Conservation (phyloP, 2,113 vertebrate species). For the Chiloscyllium plagiosum region DNA sequence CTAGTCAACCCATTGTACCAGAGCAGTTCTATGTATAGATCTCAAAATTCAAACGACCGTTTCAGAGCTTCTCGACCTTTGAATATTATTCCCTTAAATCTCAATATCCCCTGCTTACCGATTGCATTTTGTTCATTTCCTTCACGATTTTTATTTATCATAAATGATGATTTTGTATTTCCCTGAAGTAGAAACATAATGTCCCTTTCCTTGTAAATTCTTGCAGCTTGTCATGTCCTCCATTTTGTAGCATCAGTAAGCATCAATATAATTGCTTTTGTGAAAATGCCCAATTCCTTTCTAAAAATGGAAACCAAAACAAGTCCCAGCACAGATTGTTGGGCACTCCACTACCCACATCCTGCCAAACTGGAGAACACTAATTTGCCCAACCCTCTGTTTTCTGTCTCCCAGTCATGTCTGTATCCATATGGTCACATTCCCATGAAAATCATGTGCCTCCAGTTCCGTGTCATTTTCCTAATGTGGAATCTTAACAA, state of each 20-base stretch:
- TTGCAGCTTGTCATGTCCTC: not conserved
- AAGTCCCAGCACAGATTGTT: not conserved
- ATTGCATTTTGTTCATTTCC: not conserved
- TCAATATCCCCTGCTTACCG: not conserved
- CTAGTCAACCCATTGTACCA: not conserved
- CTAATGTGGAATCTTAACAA: not conserved
- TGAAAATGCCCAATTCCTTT: not conserved
- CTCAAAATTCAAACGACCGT: not conserved
- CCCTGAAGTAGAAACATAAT: not conserved
- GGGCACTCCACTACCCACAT: not conserved
- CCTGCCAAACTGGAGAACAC: not conserved
- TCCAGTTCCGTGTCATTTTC: not conserved
- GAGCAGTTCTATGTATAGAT: not conserved
- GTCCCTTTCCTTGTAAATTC: not conserved
- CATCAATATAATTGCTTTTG: not conserved
- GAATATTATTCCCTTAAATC: not conserved
- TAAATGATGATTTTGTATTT: not conserved
- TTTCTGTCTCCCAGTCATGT: not conserved
- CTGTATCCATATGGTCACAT: not conserved
- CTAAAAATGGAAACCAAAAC: not conserved
- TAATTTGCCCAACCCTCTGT: not conserved
- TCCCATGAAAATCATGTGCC: not conserved
- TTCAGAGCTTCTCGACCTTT: not conserved
- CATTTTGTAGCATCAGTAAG: not conserved
- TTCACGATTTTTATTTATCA: not conserved